Percentiles rank a stretch among this genome's conserved stretches.
These are phyloP conservation scores for Corythornis madagascariensis DNA, from an alignment of 2,113 vertebrate species.

Conservation along the genomic window DNA sequence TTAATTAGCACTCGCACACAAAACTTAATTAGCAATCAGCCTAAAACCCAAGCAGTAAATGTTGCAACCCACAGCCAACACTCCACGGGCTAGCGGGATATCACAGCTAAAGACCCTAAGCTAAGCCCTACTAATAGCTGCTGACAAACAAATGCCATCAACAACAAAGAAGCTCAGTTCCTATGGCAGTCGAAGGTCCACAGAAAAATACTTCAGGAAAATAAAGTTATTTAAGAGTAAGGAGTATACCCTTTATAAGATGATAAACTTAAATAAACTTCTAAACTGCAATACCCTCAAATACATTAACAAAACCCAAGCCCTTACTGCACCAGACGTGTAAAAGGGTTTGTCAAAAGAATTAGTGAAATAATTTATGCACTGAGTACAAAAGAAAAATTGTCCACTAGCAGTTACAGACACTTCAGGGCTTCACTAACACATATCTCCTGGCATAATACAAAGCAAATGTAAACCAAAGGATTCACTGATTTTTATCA, in stretches of 20 bases:
- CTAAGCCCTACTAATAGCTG: not conserved
- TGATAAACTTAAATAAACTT: not conserved
- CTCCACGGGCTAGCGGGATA: not conserved
- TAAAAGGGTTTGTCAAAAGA: not conserved
- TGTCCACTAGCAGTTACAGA: not conserved
- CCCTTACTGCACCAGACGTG: rapidly evolving
- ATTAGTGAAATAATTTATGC: not conserved
- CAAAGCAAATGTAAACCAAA: not conserved
- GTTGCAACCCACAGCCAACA: not conserved
- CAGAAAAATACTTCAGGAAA: not conserved
- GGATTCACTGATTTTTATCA: not conserved
- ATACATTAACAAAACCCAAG: not conserved
- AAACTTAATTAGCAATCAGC: not conserved
- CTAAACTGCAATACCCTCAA: not conserved
- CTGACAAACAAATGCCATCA: not conserved
- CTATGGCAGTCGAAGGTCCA: not conserved
- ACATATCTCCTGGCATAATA: not conserved
- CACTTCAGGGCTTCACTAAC: not conserved
- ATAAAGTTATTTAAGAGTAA: not conserved
- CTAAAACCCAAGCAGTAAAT: not conserved
- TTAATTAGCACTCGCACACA: not conserved
- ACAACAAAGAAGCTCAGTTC: not conserved
- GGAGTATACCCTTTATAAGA: not conserved
- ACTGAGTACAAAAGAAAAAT: not conserved
- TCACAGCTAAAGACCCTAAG: not conserved